Conservation (phyloP, 2,797 vertebrate species). For the Notolabrus celidotus region DNA sequence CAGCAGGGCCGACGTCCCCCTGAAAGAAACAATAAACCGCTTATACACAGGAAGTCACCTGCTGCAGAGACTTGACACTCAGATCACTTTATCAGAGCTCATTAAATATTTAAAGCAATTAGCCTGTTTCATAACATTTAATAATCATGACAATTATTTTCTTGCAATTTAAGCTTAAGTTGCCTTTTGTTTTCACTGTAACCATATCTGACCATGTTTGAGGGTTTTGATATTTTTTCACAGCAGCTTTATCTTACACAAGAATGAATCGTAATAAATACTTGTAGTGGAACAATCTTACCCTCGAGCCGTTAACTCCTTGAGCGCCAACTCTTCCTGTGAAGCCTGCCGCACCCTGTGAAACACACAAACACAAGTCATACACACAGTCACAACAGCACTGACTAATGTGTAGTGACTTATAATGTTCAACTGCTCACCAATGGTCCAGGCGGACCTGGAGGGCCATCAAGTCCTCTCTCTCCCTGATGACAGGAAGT, state of each 20-base stretch:
- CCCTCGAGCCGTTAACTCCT: constrained; percentile 90
- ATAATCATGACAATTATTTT: neutral
- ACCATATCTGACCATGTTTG: neutral
- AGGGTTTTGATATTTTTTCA: neutral
- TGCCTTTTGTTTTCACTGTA: neutral
- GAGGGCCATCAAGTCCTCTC: constrained; percentile 74
- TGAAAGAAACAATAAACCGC: constrained; percentile 59
- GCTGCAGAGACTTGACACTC: neutral
- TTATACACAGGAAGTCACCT: constrained; percentile 7
- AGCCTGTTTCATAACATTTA: neutral
- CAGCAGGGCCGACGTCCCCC: constrained; percentile 89
- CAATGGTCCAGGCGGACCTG: constrained; percentile 72
- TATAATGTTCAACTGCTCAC: constrained; percentile 62
- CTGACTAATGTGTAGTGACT: neutral
- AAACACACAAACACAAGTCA: constrained; percentile 19
- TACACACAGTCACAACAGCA: neutral
- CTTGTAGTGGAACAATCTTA: constrained; percentile 59
- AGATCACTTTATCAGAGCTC: neutral
- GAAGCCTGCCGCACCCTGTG: constrained; percentile 85
- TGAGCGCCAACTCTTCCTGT: constrained; percentile 83
- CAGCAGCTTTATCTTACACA: neutral
- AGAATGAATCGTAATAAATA: neutral
- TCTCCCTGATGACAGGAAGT: constrained; percentile 76
- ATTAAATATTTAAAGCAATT: neutral
- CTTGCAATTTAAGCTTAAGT: neutral